phyloP scores from a whole-genome alignment of 2,888 invertebrate genomes.

The Acanthacorydalis orientalis region DNA sequence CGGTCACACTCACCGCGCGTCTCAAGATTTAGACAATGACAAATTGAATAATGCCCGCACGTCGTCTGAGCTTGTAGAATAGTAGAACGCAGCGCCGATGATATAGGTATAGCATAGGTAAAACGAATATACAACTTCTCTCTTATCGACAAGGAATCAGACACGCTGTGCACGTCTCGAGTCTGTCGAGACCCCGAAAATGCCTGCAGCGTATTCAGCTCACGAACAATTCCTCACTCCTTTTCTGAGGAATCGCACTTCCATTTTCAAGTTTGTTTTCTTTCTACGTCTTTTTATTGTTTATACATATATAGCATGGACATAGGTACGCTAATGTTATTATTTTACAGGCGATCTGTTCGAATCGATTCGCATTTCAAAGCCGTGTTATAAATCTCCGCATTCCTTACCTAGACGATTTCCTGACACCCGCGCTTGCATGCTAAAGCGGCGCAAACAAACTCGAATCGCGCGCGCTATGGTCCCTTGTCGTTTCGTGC shows the following conservation, averaged over 20 bases:
- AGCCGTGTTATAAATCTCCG: too few species aligned
- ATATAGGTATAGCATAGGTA: conserved; percentile 13
- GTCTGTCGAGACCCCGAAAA: conserved; percentile 20
- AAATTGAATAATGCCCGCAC: neutral
- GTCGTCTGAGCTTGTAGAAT: neutral
- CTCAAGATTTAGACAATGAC: neutral
- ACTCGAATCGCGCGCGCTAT: conserved; percentile 16
- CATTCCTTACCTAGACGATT: too few species aligned
- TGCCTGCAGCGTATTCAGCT: conserved; percentile 10
- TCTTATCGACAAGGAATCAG: conserved; percentile 21
- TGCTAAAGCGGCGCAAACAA: conserved; percentile 13
- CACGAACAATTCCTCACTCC: conserved; percentile 26
- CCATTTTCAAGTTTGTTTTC: conserved; percentile 21
- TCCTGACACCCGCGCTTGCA: too few species aligned
- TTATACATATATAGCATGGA: conserved; percentile 7
- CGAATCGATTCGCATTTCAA: too few species aligned
- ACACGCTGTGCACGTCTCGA: conserved; percentile 21
- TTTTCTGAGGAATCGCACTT: conserved; percentile 20
- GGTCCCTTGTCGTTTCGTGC: conserved; percentile 17
- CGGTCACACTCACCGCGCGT: neutral
- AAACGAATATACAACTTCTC: conserved; percentile 20
- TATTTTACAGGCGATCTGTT: conserved; percentile 13
- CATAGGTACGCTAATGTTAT: conserved; percentile 23
- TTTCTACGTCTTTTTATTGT: conserved; percentile 10
- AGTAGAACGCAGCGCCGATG: neutral